phyloP scores from a whole-genome alignment of 2,888 invertebrate species.

The Catocala nupta region DNA sequence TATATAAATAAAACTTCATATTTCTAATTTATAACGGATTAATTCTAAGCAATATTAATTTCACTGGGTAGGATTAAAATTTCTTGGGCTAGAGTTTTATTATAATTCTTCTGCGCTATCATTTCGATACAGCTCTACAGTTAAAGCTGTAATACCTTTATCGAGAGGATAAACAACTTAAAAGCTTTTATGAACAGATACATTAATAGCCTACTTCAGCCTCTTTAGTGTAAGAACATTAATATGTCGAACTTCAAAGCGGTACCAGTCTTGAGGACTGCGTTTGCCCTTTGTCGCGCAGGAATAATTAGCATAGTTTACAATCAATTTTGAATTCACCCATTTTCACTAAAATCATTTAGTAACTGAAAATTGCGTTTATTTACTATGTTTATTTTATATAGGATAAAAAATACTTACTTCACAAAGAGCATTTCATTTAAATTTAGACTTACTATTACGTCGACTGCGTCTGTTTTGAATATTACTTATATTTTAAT shows the following conservation, averaged over 20 bases:
- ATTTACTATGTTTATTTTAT: not conserved
- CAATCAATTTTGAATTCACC: slow-evolving; percentile 34
- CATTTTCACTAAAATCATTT: slow-evolving; percentile 21
- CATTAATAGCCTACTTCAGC: slow-evolving; percentile 19
- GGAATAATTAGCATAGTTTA: slow-evolving; percentile 48
- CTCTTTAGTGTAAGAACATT: slow-evolving; percentile 35
- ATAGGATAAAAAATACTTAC: slow-evolving; percentile 10
- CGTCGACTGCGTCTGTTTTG: not conserved
- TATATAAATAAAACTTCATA: no score
- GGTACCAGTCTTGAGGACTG: slow-evolving; percentile 21
- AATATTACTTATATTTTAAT: slow-evolving; percentile 19
- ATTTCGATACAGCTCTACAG: slow-evolving; percentile 1
- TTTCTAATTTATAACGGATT: not conserved
- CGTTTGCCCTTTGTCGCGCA: slow-evolving; percentile 30
- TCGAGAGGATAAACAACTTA: slow-evolving; percentile 34
- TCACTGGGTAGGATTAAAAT: not conserved
- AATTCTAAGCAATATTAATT: not conserved
- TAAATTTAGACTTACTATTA: no score
- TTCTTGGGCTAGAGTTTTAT: not conserved
- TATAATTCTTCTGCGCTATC: not conserved
- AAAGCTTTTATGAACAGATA: slow-evolving; percentile 38
- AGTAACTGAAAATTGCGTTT: slow-evolving; percentile 8
- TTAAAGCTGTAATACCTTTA: slow-evolving; percentile 16
- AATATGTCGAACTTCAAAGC: slow-evolving; percentile 44
- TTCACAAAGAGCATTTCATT: not conserved